phyloP scores from a whole-genome alignment of 2,888 invertebrate species.

The Camptogramma bilineatum region DNA sequence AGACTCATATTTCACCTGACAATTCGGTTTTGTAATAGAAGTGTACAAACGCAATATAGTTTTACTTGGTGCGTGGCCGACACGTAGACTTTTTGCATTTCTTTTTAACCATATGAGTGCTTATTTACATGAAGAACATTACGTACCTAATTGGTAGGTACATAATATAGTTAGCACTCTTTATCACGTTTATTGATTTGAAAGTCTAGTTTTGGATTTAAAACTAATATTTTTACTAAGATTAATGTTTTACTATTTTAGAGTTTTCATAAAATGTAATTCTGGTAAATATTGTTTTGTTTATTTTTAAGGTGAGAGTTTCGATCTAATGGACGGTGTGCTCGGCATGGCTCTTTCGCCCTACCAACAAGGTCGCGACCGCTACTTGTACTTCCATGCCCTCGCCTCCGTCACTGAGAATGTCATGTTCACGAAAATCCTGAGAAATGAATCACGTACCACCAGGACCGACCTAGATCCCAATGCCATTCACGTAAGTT shows the following conservation, averaged over 20 bases:
- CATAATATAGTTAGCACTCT: no score
- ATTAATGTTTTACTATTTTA: no score
- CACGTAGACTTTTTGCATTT: neutral
- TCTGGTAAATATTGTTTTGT: neutral
- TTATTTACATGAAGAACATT: neutral
- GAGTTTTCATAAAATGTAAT: neutral
- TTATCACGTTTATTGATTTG: no score
- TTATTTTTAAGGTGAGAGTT: constrained; percentile 81
- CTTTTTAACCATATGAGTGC: neutral
- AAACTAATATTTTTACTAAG: no score
- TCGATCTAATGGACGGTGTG: constrained; percentile 91
- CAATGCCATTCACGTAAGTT: constrained; percentile 82
- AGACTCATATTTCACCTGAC: neutral
- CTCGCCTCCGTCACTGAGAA: constrained; percentile 88
- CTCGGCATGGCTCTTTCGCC: constrained; percentile 89
- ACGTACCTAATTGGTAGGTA: no score
- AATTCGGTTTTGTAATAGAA: neutral
- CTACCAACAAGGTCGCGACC: constrained; percentile 58
- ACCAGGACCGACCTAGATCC: constrained; percentile 78
- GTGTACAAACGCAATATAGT: neutral
- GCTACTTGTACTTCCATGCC: constrained; percentile 89
- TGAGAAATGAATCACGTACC: constrained; percentile 85
- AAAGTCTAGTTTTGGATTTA: no score
- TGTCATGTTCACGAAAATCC: constrained; percentile 86
- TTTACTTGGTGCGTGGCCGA: neutral